Conservation (phyloP, 2,888 invertebrate species). For the Erynnis tages region DNA sequence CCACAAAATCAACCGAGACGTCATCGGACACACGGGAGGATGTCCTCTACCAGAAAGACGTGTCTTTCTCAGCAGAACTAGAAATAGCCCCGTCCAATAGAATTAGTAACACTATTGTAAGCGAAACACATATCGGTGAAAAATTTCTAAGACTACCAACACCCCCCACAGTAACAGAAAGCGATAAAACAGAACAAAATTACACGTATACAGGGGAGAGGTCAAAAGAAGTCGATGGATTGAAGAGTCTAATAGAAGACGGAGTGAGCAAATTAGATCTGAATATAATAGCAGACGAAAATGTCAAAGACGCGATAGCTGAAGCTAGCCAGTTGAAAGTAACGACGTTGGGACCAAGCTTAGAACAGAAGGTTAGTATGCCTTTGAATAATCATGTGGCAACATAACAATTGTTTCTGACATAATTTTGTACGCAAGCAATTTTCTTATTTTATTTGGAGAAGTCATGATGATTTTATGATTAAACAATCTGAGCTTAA, state of each 20-base stretch:
- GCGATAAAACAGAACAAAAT: slow-evolving; percentile 43
- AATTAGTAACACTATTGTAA: slow-evolving; percentile 63
- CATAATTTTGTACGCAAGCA: too few species aligned
- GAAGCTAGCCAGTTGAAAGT: slow-evolving; percentile 50
- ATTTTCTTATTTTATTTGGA: too few species aligned
- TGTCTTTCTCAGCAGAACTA: slow-evolving; percentile 88
- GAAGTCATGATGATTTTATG: too few species aligned
- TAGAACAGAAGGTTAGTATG: slow-evolving; percentile 83
- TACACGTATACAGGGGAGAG: slow-evolving; percentile 67
- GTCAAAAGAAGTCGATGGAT: slow-evolving; percentile 64
- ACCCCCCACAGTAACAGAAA: slow-evolving; percentile 33
- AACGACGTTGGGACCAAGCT: slow-evolving; percentile 83
- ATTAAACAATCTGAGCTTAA: too few species aligned
- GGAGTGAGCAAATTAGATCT: slow-evolving; percentile 70
- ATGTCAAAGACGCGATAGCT: slow-evolving; percentile 41
- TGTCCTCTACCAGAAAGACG: slow-evolving; percentile 89
- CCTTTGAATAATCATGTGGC: too few species aligned
- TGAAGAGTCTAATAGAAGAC: slow-evolving; percentile 70
- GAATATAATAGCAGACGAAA: slow-evolving; percentile 66
- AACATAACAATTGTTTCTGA: too few species aligned
- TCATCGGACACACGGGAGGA: slow-evolving; percentile 82
- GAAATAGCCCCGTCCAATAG: slow-evolving; percentile 80
- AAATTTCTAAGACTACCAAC: slow-evolving; percentile 48
- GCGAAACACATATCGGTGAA: slow-evolving; percentile 59
- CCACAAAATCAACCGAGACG: slow-evolving; percentile 83